A percentile compares a stretch with the other conserved stretches of the same genome.
These are phyloP conservation scores for Panthera uncia DNA, from an alignment of 2,113 vertebrate genomes.

Conservation along the genomic window DNA sequence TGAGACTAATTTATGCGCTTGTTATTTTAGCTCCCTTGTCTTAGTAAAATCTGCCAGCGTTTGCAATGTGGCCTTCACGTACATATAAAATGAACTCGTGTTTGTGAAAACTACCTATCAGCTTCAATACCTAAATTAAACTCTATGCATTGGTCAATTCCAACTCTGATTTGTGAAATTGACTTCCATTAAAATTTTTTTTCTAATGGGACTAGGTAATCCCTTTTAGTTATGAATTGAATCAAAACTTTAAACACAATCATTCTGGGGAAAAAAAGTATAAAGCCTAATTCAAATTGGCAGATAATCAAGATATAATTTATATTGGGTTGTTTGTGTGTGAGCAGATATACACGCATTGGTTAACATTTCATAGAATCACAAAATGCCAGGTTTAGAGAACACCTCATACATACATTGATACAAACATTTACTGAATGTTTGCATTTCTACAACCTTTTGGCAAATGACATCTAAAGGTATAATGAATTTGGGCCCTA, in stretches of 20 bases:
- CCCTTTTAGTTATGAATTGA: background rate
- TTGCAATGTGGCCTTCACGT: background rate
- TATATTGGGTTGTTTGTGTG: background rate
- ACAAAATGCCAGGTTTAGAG: background rate
- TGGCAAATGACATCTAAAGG: background rate
- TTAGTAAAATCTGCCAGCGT: background rate
- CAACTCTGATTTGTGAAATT: background rate
- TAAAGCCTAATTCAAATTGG: background rate
- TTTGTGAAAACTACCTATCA: conserved; percentile 18
- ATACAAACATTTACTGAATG: background rate
- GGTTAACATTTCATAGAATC: background rate
- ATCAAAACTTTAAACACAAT: background rate
- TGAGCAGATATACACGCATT: background rate
- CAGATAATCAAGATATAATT: conserved; percentile 30
- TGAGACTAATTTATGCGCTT: conserved; percentile 10
- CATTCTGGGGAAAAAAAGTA: background rate
- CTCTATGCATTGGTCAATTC: background rate
- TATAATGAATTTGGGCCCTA: background rate
- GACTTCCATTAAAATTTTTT: background rate
- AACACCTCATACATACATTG: background rate
- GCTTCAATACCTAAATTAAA: conserved; percentile 14
- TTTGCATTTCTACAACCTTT: background rate
- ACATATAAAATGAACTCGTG: background rate
- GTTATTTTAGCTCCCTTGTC: background rate
- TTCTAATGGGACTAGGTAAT: background rate